These are phyloP conservation scores for Drosophila maculinotata DNA, from an alignment of 2,888 invertebrate species.

Conservation along the genomic window DNA sequence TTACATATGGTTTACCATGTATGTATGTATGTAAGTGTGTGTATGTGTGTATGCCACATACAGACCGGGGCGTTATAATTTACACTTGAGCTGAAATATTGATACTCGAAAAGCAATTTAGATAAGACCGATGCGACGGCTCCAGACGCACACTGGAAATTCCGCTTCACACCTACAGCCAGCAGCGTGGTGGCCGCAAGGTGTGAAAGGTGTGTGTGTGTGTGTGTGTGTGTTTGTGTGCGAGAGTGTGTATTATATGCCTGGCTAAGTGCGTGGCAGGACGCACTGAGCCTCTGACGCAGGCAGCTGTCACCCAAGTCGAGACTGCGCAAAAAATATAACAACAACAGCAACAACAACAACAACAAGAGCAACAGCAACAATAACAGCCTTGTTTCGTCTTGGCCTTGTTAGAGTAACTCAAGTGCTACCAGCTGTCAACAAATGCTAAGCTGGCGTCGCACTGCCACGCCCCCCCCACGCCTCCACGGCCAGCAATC, in stretches of 20 bases:
- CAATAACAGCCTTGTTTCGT: constrained; percentile 20
- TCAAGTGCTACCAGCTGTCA: constrained; percentile 77
- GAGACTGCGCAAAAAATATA: constrained; percentile 46
- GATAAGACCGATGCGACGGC: constrained; percentile 70
- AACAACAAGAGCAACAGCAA: constrained; percentile 16
- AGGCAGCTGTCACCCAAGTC: constrained; percentile 46
- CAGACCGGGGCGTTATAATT: constrained; percentile 69
- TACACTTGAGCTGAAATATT: constrained; percentile 84
- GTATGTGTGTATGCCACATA: constrained; percentile 5
- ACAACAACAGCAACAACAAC: constrained; percentile 16
- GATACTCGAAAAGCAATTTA: constrained; percentile 84
- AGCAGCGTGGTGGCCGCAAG: constrained; percentile 48
- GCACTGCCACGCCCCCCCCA: constrained; percentile 37
- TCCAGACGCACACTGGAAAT: constrained; percentile 73
- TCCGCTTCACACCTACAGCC: constrained; percentile 80
- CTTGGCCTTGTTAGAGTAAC: constrained; percentile 62
- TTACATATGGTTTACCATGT: background rate
- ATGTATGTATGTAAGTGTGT: background rate
- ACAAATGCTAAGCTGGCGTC: constrained; percentile 54
- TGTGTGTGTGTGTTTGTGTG: background rate
- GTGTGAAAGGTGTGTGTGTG: constrained; percentile 62
- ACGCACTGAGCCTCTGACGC: constrained; percentile 42
- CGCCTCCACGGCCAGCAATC: constrained; percentile 18
- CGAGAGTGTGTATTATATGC: constrained; percentile 1
- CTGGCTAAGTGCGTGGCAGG: constrained; percentile 62